These are phyloP conservation scores for Acronicta alni DNA, from an alignment of 2,888 invertebrate genomes.

Conservation along the genomic window DNA sequence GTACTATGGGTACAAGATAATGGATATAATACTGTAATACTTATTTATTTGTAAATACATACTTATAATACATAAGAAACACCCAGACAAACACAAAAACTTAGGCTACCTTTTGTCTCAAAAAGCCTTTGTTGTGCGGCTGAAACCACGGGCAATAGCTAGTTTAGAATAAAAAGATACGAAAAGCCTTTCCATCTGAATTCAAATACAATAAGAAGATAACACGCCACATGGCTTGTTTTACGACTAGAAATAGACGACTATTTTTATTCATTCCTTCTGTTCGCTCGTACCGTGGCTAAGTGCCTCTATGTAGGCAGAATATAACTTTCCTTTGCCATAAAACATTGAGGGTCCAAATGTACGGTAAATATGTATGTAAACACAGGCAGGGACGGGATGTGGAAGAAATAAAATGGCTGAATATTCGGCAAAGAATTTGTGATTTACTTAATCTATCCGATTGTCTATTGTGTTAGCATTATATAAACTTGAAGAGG, in stretches of 20 bases:
- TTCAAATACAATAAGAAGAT: slow-evolving; percentile 44
- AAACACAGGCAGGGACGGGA: slow-evolving; percentile 35
- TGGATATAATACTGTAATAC: too few relatives aligned
- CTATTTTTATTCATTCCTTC: slow-evolving; percentile 51
- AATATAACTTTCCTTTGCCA: slow-evolving; percentile 35
- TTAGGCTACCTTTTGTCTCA: too few relatives aligned
- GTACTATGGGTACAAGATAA: too few relatives aligned
- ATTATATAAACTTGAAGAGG: too few relatives aligned
- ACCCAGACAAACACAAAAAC: too few relatives aligned
- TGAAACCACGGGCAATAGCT: too few relatives aligned
- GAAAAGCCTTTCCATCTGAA: slow-evolving; percentile 28
- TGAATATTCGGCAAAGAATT: slow-evolving; percentile 36
- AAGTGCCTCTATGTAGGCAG: slow-evolving; percentile 39
- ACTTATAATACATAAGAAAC: too few relatives aligned
- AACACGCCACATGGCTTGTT: slow-evolving; percentile 42
- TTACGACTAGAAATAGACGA: slow-evolving; percentile 41
- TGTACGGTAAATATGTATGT: slow-evolving; percentile 37
- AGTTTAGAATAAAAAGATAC: neutral
- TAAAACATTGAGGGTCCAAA: slow-evolving; percentile 54
- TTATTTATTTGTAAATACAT: too few relatives aligned
- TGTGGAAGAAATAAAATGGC: slow-evolving; percentile 42
- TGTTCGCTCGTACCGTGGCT: slow-evolving; percentile 23
- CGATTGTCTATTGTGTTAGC: too few relatives aligned
- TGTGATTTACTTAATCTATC: slow-evolving; percentile 22
- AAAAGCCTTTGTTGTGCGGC: too few relatives aligned